Conservation (phyloP, 2,888 invertebrate genomes). For the Ophion obscuratus region DNA sequence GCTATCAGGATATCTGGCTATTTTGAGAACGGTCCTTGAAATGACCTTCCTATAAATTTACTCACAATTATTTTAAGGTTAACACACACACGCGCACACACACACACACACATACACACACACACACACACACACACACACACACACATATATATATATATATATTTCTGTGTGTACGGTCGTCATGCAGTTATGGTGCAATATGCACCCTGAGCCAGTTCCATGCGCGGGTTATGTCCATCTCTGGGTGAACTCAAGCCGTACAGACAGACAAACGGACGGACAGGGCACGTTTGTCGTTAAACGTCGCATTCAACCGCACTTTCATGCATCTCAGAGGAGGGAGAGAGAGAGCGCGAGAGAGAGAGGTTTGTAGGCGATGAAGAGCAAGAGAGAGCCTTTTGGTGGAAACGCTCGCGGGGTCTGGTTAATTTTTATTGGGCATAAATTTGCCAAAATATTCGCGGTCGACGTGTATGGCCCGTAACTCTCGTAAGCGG, state of each 20-base stretch:
- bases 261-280: slow-evolving; percentile 61
- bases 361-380: slow-evolving; percentile 56
- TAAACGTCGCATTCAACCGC: slow-evolving; percentile 73
- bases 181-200: slow-evolving; percentile 48
- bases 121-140: too few species aligned
- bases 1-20: background rate
- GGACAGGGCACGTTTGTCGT: slow-evolving; percentile 73
- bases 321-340: slow-evolving; percentile 43
- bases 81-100: too few species aligned
- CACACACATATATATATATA: background rate
- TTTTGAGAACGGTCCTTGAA: background rate
- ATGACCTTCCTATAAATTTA: background rate
- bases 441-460: slow-evolving; percentile 84
- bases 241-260: slow-evolving; percentile 54
- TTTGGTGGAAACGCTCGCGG: slow-evolving; percentile 71
- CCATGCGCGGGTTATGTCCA: slow-evolving; percentile 63
- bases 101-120: background rate
- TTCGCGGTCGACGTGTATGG: slow-evolving; percentile 83
- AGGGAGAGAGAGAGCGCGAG: slow-evolving; percentile 25
- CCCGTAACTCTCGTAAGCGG: slow-evolving; percentile 79
- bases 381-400: slow-evolving; percentile 40
- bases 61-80: background rate
- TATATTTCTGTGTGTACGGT: slow-evolving; percentile 23
- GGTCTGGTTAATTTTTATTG: slow-evolving; percentile 84
- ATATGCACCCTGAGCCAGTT: slow-evolving; percentile 60